phyloP scores from a whole-genome alignment of 1,140 invertebrate species.

The Mamestra configurata region DNA sequence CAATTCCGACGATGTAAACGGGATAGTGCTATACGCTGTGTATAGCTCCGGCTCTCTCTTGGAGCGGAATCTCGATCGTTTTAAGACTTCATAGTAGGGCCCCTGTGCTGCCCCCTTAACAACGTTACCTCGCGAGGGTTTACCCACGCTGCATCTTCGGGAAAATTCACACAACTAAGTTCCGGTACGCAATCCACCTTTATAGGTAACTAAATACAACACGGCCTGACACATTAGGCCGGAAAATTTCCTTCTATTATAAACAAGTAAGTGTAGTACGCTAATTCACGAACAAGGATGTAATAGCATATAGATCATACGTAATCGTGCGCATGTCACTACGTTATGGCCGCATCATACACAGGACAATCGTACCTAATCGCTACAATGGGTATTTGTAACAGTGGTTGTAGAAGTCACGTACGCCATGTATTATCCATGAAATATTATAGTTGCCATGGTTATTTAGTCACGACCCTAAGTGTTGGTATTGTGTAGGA shows the following conservation, averaged over 20 bases:
- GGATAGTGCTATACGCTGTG: too few species aligned
- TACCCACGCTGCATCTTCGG: too few species aligned
- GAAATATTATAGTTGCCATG: background rate
- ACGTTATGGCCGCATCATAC: background rate
- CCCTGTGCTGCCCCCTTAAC: too few species aligned
- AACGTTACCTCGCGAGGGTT: too few species aligned
- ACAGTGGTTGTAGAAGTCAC: constrained; percentile 9
- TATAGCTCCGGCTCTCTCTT: too few species aligned
- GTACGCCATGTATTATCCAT: background rate
- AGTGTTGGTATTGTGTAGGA: background rate
- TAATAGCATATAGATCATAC: background rate
- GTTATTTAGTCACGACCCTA: background rate
- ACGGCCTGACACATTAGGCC: background rate
- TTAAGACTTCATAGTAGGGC: too few species aligned
- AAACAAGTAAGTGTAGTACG: background rate
- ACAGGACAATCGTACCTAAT: background rate
- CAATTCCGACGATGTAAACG: too few species aligned
- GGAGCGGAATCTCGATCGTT: too few species aligned
- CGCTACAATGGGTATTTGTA: background rate
- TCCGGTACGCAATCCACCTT: too few species aligned
- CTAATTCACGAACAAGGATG: background rate
- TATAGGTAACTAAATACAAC: too few species aligned
- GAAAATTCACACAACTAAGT: too few species aligned
- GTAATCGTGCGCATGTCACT: background rate
- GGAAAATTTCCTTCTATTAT: background rate